These are phyloP conservation scores for Pampus argenteus DNA, from an alignment of 2,797 vertebrate species.

Conservation along the genomic window DNA sequence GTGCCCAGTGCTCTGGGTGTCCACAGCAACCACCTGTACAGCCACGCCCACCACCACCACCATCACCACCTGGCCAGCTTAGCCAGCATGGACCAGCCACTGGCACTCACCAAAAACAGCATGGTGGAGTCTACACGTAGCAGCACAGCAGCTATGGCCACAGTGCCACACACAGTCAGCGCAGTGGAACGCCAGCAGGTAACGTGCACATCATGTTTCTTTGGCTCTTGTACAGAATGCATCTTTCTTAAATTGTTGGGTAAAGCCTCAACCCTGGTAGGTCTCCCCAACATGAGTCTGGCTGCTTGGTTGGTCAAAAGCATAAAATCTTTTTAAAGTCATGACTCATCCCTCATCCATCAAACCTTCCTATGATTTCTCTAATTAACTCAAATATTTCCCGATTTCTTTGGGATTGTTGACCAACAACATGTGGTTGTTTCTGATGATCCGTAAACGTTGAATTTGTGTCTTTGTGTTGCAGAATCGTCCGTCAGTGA, in stretches of 20 bases:
- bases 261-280: slow-evolving; percentile 29
- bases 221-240: neutral
- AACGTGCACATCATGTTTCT: slow-evolving; percentile 26
- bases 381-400: neutral
- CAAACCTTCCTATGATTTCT: neutral
- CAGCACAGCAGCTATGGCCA: slow-evolving; percentile 58
- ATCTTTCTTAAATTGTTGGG: slow-evolving; percentile 8
- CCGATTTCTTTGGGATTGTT: neutral
- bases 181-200: slow-evolving; percentile 96
- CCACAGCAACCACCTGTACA: slow-evolving; percentile 89
- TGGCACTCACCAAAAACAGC: slow-evolving; percentile 97
- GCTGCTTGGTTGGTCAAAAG: slow-evolving; percentile 12
- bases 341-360: slow-evolving; percentile 21
- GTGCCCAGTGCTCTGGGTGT: slow-evolving; percentile 87
- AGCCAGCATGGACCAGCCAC: slow-evolving; percentile 93
- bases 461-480: slow-evolving; percentile 49
- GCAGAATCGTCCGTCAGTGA: slow-evolving; percentile 97
- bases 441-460: neutral
- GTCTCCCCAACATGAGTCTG: slow-evolving; percentile 6
- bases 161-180: slow-evolving; percentile 81
- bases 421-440: neutral
- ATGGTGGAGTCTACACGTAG: slow-evolving; percentile 86
- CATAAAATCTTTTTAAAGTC: slow-evolving; percentile 24
- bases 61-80: slow-evolving; percentile 88
- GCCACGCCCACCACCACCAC: slow-evolving; percentile 74